Base-by-base conservation (phyloP, 2,888 invertebrate species). In the Trissolcus brochymenae region DNA sequence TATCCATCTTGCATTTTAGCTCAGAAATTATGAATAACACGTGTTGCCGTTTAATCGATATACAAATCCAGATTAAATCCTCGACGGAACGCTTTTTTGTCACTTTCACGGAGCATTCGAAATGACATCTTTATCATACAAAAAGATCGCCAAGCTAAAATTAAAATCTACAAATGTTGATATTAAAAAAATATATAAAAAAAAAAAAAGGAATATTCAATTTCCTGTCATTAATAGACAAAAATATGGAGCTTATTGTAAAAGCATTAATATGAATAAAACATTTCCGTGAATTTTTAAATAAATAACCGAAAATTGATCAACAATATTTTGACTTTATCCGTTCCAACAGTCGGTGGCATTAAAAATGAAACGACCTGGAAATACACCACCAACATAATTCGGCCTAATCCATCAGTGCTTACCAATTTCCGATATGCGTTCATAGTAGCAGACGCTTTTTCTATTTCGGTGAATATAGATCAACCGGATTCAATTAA, bases 1-100 rank as follows among this genome's bases (percentile, higher is more conserved):
- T 70, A 49, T 43, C 41, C 55, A 16, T 19, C 55, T 70, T 35
- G 7, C 14, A 41, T 70, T 62, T 61, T 62, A 61, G 46, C 35
- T 61, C 14, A n/a, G 46, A 46, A 60, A 70, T 70, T 70, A 61
- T 70, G 56, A 61, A 62, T 51, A 70, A 70, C 70, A 62, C 70
- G 51, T 70, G 70, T 50, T 68, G 66, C 17, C 21, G 40, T 11
- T 51, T 51, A 51, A 68, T 68, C 68, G 61, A 68, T 68, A 68
- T 16, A 19, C n/a, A 60, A 25, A 49, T 61, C 49, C 1, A 40
- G 61, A 60, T 68, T 61, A 59, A 68, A 51, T 54, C 21, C 19
- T 49, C 7, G 14, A 11, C 35, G 7, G 6, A 4, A 16, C 46
- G 4, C n/a, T 9, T 46, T 46, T 46, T 6, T 43, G 43, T 13